Conservation (phyloP, 2,113 vertebrate species). For the Notarius quadriscutis region DNA sequence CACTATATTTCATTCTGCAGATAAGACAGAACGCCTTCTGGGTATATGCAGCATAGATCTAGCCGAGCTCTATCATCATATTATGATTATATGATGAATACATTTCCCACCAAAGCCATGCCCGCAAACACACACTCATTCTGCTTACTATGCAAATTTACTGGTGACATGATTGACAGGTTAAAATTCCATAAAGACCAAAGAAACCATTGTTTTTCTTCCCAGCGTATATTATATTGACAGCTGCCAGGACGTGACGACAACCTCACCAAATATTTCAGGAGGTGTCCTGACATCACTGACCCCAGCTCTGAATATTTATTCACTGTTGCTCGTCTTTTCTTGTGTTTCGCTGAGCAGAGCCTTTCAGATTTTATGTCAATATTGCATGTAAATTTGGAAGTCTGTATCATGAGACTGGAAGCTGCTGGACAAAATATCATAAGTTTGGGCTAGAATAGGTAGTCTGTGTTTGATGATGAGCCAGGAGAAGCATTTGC, state of each 20-base stretch:
- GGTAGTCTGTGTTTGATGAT: no score
- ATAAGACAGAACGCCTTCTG: background rate
- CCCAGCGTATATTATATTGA: background rate
- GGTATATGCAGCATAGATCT: background rate
- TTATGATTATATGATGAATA: background rate
- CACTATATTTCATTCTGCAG: background rate
- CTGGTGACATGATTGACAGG: background rate
- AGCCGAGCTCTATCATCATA: background rate
- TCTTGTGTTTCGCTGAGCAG: background rate
- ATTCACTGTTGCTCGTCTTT: background rate
- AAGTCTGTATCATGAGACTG: background rate
- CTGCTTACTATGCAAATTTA: background rate
- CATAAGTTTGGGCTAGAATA: background rate
- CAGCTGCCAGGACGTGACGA: background rate
- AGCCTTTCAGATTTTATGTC: background rate
- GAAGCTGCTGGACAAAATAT: background rate
- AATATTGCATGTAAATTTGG: background rate
- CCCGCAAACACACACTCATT: background rate
- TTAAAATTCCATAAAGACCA: background rate
- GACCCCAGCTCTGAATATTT: background rate
- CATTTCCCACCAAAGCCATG: background rate
- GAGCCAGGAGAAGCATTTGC: background rate
- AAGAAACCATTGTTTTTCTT: background rate
- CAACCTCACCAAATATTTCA: background rate
- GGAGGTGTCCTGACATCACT: background rate